Percentiles rank a stretch among this genome's conserved stretches.
phyloP scores from a whole-genome alignment of 2,888 invertebrate species.

The Leucozona laternaria region DNA sequence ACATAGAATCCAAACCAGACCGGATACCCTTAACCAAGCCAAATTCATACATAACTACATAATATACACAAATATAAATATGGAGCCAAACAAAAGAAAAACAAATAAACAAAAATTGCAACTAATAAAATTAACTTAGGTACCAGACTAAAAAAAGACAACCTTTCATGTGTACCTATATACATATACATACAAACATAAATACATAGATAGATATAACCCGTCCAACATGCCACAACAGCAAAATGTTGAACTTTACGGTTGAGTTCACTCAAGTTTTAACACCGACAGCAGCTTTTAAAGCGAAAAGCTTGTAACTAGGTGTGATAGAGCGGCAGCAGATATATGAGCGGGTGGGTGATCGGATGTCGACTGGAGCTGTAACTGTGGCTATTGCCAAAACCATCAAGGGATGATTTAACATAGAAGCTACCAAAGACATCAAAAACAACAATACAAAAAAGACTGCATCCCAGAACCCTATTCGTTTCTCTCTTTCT shows the following conservation, averaged over 20 bases:
- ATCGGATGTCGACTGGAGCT: constrained; percentile 20
- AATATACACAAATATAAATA: neutral
- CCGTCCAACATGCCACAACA: constrained; percentile 60
- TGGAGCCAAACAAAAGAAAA: constrained; percentile 29
- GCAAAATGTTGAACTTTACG: constrained; percentile 69
- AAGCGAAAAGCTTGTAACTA: constrained; percentile 53
- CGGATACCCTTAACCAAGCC: constrained; percentile 35
- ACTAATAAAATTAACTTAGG: constrained; percentile 73
- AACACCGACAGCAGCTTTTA: constrained; percentile 50
- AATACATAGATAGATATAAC: neutral
- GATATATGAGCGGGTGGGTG: constrained; percentile 4
- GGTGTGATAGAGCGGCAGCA: constrained; percentile 37
- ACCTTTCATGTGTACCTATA: constrained; percentile 25
- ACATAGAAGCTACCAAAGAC: constrained; percentile 28
- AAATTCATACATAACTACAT: neutral
- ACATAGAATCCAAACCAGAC: constrained; percentile 39
- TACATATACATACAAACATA: neutral
- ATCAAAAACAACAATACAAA: constrained; percentile 11
- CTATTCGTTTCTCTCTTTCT: constrained; percentile 20
- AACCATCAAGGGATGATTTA: constrained; percentile 57
- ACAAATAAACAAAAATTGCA: constrained; percentile 54
- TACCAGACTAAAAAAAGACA: constrained; percentile 55
- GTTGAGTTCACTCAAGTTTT: constrained; percentile 69
- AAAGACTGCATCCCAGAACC: constrained; percentile 13
- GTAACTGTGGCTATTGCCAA: constrained; percentile 13